phyloP scores from a whole-genome alignment of 2,797 vertebrate species.

The Falco cherrug region DNA sequence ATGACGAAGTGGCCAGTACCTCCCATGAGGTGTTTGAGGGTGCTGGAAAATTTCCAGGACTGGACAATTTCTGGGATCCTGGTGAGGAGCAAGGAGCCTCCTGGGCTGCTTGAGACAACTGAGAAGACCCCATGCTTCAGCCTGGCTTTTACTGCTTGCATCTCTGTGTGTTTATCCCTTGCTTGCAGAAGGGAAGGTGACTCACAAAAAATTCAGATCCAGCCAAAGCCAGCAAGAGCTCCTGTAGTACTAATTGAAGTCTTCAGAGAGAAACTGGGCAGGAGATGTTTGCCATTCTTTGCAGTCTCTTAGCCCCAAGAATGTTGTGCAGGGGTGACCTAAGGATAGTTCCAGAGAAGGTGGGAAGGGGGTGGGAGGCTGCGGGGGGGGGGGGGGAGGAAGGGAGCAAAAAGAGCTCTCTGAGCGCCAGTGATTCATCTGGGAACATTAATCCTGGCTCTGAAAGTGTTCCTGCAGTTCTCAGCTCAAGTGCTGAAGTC shows the following conservation, averaged over 20 bases:
- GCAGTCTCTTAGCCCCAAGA: neutral
- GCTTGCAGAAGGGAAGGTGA: neutral
- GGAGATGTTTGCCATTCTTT: neutral
- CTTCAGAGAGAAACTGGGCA: neutral
- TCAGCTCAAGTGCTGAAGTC: neutral
- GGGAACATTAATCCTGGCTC: neutral
- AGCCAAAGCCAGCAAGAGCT: neutral
- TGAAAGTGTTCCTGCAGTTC: neutral
- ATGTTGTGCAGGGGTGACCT: neutral
- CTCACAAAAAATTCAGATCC: neutral
- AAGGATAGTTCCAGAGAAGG: neutral
- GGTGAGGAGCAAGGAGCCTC: neutral
- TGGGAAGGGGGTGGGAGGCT: neutral
- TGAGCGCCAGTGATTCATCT: neutral
- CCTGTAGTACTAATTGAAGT: neutral
- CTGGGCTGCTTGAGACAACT: neutral
- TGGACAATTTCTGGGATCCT: neutral
- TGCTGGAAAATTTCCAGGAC: neutral
- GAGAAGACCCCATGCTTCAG: neutral
- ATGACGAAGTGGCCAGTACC: neutral
- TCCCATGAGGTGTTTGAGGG: fast-evolving
- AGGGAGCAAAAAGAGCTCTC: neutral
- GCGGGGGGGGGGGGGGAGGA: neutral
- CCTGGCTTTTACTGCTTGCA: neutral
- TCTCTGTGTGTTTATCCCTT: neutral